Base-by-base conservation (phyloP, 2,797 vertebrate genomes). In the Falco naumanni region DNA sequence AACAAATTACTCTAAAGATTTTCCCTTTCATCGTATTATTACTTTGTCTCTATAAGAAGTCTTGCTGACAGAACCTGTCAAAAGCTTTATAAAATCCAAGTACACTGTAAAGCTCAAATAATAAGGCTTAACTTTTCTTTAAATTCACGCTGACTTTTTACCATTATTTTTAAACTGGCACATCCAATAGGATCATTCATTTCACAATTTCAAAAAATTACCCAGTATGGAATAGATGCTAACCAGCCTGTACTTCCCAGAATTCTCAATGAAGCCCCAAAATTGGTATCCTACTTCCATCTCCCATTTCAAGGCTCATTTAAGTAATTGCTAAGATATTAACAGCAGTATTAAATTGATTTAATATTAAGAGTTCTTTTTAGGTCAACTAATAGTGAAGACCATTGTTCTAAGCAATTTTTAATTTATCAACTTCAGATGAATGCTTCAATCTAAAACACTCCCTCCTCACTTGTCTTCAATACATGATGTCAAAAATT, bases 31-130 rank as follows among this genome's bases (percentile, higher is more conserved):
- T 65, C 59, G 76, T 87, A 77, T n/a, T 31, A 70, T 63, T 79
- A 45, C 75, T 94, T 76, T 81, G 65, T 71, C 61, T 80, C 68
- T 87, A 1, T 34, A 89, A 69, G 43, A 87, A 95, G 37, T 68
- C 65, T 90, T 71, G 61, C 72, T 96, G 80, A 94, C 65, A 92
- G 83, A 94, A 90, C 17, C 77, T 94, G 90, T 78, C 92, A 93
- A 95, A 95, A 96, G 88, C 61, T 93, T 86, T 81, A 71, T 50
- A 71, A 95, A 94, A 89, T 64, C 37, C 31, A 90, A 81, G 31
- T 70, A 86, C 37, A 66, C 53, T 69, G 66, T 54, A 83, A 88
- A 59, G 28, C 57, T 86, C 69, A 93, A 93, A 71, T 11, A 91
- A 83, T 11, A 56, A 33, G 14, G 50, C 45, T 15, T 57, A 94